Percentiles rank a stretch among this genome's conserved stretches.
phyloP scores from a whole-genome alignment of 2,797 vertebrate genomes.

The Astyanax mexicanus region DNA sequence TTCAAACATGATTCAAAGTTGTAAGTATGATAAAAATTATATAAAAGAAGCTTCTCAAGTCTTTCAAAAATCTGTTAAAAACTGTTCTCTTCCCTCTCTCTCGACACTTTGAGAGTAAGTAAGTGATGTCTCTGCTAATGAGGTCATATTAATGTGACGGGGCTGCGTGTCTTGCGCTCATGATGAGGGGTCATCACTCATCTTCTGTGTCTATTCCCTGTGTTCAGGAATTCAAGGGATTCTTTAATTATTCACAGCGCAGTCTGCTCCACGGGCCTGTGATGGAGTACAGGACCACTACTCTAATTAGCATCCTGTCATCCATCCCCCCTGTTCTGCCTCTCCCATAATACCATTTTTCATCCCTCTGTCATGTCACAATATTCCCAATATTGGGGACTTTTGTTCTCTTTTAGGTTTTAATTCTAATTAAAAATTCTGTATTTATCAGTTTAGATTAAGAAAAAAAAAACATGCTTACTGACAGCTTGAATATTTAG shows the following conservation, averaged over 20 bases:
- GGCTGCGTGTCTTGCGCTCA: slow-evolving; percentile 4
- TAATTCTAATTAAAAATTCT: too few species aligned
- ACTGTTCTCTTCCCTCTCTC: not conserved
- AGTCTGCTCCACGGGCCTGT: slow-evolving; percentile 29
- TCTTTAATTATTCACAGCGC: slow-evolving; percentile 55
- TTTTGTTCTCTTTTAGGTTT: not conserved
- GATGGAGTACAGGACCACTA: slow-evolving; percentile 29
- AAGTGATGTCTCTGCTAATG: slow-evolving; percentile 48
- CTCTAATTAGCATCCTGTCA: slow-evolving; percentile 38
- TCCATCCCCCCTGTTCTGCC: not conserved
- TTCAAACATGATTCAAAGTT: too few species aligned
- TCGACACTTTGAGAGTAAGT: slow-evolving; percentile 10
- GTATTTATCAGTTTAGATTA: too few species aligned
- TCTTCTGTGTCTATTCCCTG: slow-evolving; percentile 16
- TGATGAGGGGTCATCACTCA: slow-evolving; percentile 47
- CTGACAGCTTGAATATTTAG: too few species aligned
- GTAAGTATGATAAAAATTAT: too few species aligned
- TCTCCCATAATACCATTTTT: not conserved
- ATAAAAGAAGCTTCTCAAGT: not conserved
- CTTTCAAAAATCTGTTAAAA: too few species aligned
- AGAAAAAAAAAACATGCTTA: too few species aligned
- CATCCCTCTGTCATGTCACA: not conserved
- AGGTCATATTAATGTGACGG: slow-evolving; percentile 45
- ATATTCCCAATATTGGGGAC: not conserved
- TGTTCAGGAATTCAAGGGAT: slow-evolving; percentile 23